A percentile compares a stretch with the other conserved stretches of the same genome.
Conservation (phyloP, 2,797 vertebrate genomes). For the Chromis chromis region DNA sequence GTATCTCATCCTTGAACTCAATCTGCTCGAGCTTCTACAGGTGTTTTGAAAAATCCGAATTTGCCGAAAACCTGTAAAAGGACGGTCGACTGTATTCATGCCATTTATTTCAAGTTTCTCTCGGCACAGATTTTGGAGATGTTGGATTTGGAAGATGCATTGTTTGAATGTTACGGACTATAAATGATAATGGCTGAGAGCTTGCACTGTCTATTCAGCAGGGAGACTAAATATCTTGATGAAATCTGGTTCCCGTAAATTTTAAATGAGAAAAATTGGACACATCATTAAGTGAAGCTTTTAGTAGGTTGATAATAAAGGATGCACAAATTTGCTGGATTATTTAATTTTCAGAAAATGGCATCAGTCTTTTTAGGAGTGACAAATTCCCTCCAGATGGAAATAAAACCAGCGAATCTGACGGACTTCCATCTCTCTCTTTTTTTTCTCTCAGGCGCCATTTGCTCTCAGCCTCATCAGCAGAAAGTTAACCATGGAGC, state of each 20-base stretch:
- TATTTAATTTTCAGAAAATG: constrained; percentile 38
- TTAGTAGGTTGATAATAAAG: constrained; percentile 51
- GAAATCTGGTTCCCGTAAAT: constrained; percentile 24
- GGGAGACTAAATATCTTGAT: constrained; percentile 53
- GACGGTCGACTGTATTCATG: not conserved
- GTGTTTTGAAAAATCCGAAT: not conserved
- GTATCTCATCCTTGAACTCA: no score
- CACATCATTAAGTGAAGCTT: constrained; percentile 56
- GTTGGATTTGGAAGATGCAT: no score
- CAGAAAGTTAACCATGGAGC: constrained; percentile 90
- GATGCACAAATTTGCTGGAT: constrained; percentile 35
- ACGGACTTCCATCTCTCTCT: constrained; percentile 6
- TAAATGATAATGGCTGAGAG: constrained; percentile 6
- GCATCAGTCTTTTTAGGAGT: not conserved
- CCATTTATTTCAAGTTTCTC: no score
- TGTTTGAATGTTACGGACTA: not conserved
- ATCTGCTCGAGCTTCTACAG: no score
- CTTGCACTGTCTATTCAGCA: constrained; percentile 20
- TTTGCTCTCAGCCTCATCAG: constrained; percentile 92
- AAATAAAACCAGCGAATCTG: not conserved
- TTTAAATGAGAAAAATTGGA: constrained; percentile 27
- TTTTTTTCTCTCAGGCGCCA: constrained; percentile 74
- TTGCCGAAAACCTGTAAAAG: not conserved
- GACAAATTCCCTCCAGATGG: not conserved
- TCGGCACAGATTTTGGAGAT: no score